These are phyloP conservation scores for Fissipunctia ypsillon DNA, from an alignment of 2,888 invertebrate genomes.

Conservation along the genomic window DNA sequence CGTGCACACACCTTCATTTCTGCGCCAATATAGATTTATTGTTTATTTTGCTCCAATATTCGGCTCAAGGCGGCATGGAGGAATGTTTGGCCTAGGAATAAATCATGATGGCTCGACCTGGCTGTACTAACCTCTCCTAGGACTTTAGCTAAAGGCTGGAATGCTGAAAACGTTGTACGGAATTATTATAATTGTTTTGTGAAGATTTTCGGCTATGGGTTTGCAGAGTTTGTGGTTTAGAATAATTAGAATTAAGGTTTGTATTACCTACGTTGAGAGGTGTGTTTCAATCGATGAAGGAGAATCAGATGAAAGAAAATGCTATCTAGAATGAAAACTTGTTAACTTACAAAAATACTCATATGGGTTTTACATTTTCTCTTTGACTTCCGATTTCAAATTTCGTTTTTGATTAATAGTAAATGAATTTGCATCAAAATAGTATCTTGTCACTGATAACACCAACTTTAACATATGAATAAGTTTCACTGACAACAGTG, in stretches of 20 bases:
- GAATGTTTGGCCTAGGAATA: conserved; percentile 50
- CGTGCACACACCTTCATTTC: conserved; percentile 39
- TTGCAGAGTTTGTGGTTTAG: not conserved
- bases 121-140: conserved; percentile 24
- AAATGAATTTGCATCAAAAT: not conserved
- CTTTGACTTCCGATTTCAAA: not conserved
- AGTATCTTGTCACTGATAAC: not conserved
- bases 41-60: conserved; percentile 51
- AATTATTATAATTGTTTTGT: conserved; percentile 9
- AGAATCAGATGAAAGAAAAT: not conserved
- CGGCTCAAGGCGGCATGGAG: conserved; percentile 15
- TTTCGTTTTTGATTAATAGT: not conserved
- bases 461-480: not conserved
- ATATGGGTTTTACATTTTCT: not conserved
- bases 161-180: not conserved
- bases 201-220: not conserved
- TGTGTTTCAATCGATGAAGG: not conserved
- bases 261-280: not conserved
- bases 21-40: conserved; percentile 42
- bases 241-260: not conserved
- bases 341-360: not conserved
- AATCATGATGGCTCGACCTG: conserved; percentile 43
- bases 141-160: conserved; percentile 7
- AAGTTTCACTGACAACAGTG: not conserved
- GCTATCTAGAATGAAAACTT: not conserved